Conservation (phyloP, 2,888 invertebrate species). For the Dicyrtoma fusca region DNA sequence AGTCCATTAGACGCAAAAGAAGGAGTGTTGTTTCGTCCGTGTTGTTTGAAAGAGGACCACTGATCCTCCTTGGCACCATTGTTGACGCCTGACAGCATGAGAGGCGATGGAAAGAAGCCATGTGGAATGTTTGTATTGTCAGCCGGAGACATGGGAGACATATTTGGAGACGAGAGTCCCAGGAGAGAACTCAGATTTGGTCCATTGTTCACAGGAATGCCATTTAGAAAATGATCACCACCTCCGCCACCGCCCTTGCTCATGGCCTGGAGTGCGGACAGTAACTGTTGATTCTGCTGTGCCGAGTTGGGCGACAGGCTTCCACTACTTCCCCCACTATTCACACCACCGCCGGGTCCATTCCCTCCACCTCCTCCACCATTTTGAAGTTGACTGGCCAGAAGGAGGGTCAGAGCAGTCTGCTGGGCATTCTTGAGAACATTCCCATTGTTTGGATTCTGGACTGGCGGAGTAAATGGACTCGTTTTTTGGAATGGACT, state of each 20-base stretch:
- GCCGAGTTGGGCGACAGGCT: slow-evolving; percentile 51
- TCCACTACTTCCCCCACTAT: slow-evolving; percentile 30
- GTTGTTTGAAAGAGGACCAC: slow-evolving; percentile 49
- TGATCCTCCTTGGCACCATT: slow-evolving; percentile 51
- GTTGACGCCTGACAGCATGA: slow-evolving; percentile 46
- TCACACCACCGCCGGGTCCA: slow-evolving; percentile 28
- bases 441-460: slow-evolving; percentile 42
- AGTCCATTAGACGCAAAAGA: slow-evolving; percentile 50
- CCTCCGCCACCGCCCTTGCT: slow-evolving; percentile 52
- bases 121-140: slow-evolving; percentile 52
- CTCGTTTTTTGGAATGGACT: slow-evolving; percentile 52
- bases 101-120: slow-evolving; percentile 51
- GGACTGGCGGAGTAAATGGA: slow-evolving; percentile 34
- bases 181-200: slow-evolving; percentile 54
- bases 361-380: slow-evolving; percentile 35
- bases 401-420: slow-evolving; percentile 58
- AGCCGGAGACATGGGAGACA: slow-evolving; percentile 46
- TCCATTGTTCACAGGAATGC: slow-evolving; percentile 52
- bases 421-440: slow-evolving; percentile 58
- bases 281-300: slow-evolving; percentile 58
- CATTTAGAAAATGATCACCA: slow-evolving; percentile 50
- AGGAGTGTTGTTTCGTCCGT: slow-evolving; percentile 42
- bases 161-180: slow-evolving; percentile 47
- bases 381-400: slow-evolving; percentile 59
- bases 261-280: slow-evolving; percentile 58